Evolutionary conservation across 1,140 invertebrate genomes (phyloP), one percentile per base, ranked within the genome.

Genomic region (Drosophila cardini): DNA sequence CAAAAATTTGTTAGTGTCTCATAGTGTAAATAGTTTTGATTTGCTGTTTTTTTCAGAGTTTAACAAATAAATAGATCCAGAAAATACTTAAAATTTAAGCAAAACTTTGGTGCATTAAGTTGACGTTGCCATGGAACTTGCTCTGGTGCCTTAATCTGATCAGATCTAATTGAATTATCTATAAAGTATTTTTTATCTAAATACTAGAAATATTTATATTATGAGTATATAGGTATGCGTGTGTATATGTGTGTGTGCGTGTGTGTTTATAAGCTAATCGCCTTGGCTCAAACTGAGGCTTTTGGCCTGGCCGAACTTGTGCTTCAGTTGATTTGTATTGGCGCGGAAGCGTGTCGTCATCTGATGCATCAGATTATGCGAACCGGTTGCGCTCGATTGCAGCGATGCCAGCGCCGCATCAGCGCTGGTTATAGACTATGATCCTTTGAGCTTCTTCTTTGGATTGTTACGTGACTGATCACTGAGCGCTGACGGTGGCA

Each of bases 391-490:
- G 73, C 81, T 82, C 63, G 57, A 76, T 43, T 77, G 56, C 77
- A 76, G 78, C 70, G 71, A 46, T 15, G 64, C 67, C 18, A 80
- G 15, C 36, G 58, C 85, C 64, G 77, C 80, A 75, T 89, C 84
- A 70, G 85, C 78, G 75, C 80, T 90, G 70, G 73, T 76, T 80
- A 90, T 85, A 42, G 91, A 92, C 91, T 94, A 94, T 92, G 94
- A 93, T 13, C 92, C 91, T 91, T 94, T 94, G 67, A 94, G 92
- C 72, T 94, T 94, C 78, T 94, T 94, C 82, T 93, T 93, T 4
- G 93, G 93, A 78, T 94, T 94, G 36, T 91, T 90, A 61, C 94
- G 91, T 30, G 92, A 38, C 55, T 79, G 91, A 42, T 94, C 94
- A 13, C 77, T 92, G 34, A 90, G 80, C 3, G 93, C 79, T 46